Evolutionary conservation across 1,140 invertebrate genomes (phyloP).

Genomic region (Atta cephalotes): DNA sequence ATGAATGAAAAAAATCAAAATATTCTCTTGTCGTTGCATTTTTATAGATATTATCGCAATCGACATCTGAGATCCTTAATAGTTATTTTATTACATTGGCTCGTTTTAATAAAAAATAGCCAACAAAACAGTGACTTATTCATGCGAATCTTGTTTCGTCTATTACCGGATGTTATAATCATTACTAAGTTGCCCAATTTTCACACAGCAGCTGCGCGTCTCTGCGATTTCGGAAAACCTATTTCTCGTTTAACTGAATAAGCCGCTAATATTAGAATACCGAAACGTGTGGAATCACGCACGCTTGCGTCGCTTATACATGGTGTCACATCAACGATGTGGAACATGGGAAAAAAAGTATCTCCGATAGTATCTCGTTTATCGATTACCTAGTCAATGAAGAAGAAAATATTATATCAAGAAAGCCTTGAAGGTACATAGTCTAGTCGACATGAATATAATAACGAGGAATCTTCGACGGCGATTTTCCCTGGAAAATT

Average conservation of each 20-base stretch:
- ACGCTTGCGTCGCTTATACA: conserved; percentile 51
- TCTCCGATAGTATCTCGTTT: background rate
- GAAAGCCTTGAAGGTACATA: background rate
- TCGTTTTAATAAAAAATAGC: conserved; percentile 24
- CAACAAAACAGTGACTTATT: background rate
- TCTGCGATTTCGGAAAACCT: conserved; percentile 65
- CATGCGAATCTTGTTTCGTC: conserved; percentile 17
- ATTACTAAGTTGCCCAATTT: conserved; percentile 57
- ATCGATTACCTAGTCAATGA: background rate
- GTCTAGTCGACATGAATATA: background rate
- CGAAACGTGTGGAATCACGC: conserved; percentile 80
- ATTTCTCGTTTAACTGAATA: conserved; percentile 76
- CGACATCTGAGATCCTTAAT: background rate
- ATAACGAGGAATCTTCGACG: background rate
- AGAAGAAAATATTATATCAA: background rate
- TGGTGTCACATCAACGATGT: conserved; percentile 15
- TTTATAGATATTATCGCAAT: background rate
- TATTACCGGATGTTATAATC: conserved; percentile 42
- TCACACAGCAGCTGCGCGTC: conserved; percentile 40
- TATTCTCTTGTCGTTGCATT: background rate
- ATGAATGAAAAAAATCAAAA: background rate
- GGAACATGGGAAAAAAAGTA: conserved; percentile 10
- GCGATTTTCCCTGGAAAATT: background rate
- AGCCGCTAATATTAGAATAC: conserved; percentile 82
- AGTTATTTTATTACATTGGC: background rate